Conservation (phyloP, 2,113 vertebrate species). For the Scytalopus superciliaris region DNA sequence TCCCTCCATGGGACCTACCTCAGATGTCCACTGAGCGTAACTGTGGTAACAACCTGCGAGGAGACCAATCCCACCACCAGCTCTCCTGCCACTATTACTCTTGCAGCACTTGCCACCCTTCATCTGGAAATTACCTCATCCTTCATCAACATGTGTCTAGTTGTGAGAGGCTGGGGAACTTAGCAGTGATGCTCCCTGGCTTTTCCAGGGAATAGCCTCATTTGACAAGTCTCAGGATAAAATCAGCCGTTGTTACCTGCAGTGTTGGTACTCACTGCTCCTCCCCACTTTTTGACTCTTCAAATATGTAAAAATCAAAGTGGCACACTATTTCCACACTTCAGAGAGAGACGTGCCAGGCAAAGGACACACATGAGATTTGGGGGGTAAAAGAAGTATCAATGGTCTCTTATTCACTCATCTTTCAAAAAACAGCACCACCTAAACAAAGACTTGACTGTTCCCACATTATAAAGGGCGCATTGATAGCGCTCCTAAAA, state of each 20-base stretch:
- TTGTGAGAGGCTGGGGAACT: background rate
- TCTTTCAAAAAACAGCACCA: background rate
- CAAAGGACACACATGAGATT: background rate
- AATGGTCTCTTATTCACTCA: slow-evolving; percentile 2
- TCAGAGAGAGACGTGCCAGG: background rate
- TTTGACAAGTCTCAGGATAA: background rate
- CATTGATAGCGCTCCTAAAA: slow-evolving; percentile 19
- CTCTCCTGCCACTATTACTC: background rate
- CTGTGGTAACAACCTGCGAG: background rate
- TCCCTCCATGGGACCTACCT: background rate
- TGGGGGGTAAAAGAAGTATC: background rate
- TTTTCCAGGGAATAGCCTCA: background rate
- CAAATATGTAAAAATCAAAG: background rate
- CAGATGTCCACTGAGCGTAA: background rate
- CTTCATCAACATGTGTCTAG: background rate
- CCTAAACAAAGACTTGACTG: slow-evolving; percentile 28
- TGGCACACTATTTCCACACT: background rate
- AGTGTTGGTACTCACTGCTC: background rate
- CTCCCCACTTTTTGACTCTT: background rate
- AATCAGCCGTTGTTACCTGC: background rate
- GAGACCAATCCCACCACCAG: background rate
- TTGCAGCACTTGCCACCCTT: background rate
- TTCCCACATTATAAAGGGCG: background rate
- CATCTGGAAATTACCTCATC: slow-evolving; percentile 25
- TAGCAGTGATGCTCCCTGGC: background rate